Conservation (phyloP, 2,797 vertebrate species). For the Protonibea diacanthus region DNA sequence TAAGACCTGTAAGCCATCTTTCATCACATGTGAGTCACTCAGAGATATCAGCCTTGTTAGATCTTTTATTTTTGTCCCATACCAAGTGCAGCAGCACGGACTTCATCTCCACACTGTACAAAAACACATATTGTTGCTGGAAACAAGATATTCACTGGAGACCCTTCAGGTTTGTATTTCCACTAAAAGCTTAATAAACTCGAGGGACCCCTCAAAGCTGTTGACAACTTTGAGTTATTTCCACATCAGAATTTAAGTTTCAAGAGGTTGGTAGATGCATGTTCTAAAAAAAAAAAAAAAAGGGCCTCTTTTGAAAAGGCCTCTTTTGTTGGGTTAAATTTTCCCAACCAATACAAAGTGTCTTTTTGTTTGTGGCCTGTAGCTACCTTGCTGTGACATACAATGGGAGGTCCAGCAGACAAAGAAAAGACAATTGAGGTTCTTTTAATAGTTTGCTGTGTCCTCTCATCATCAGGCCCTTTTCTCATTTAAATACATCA, state of each 20-base stretch:
- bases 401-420: constrained; percentile 67
- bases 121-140: constrained; percentile 35
- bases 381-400: constrained; percentile 61
- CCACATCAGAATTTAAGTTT: constrained; percentile 42
- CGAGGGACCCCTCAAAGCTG: constrained; percentile 53
- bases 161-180: constrained; percentile 54
- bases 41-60: neutral
- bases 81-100: neutral
- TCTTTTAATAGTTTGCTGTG: constrained; percentile 54
- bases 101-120: constrained; percentile 1
- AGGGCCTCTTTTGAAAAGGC: constrained; percentile 17
- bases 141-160: constrained; percentile 58
- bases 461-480: constrained; percentile 37
- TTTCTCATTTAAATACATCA: constrained; percentile 65
- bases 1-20: neutral
- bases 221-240: constrained; percentile 52
- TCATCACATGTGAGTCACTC: neutral
- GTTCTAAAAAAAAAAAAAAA: constrained; percentile 31
- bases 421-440: constrained; percentile 62
- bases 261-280: constrained; percentile 21
- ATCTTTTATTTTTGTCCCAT: neutral
- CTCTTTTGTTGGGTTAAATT: constrained; percentile 61
- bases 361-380: constrained; percentile 55
- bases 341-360: constrained; percentile 48
- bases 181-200: constrained; percentile 41